Evolutionary conservation across 92 coral and sea anemone species (phyloP).

Genomic region (Galaxea fascicularis): DNA sequence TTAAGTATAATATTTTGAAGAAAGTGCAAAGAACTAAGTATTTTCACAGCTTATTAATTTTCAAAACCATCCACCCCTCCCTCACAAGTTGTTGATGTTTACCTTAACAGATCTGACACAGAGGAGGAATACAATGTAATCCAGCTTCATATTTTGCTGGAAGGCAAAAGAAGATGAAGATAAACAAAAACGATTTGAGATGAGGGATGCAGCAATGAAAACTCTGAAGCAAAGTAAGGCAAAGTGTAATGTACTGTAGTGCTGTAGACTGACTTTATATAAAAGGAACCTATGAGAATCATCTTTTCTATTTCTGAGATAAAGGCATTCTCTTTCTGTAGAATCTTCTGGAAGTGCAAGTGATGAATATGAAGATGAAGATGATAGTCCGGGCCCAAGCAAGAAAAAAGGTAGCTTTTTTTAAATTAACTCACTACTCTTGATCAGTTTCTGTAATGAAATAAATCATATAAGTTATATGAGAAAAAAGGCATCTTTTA

Average conservation of each 20-base stretch:
- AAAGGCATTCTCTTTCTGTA: slow-evolving; percentile 15
- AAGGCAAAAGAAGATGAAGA: slow-evolving; percentile 22
- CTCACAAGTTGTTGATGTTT: slow-evolving; percentile 27
- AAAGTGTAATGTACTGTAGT: slow-evolving; percentile 23
- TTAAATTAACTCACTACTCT: slow-evolving; percentile 18
- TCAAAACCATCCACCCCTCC: slow-evolving; percentile 27
- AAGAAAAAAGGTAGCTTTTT: slow-evolving; percentile 17
- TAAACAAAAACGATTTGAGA: slow-evolving; percentile 34
- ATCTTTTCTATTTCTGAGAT: slow-evolving; percentile 23
- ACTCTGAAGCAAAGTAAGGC: slow-evolving; percentile 42
- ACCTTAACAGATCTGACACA: slow-evolving; percentile 46
- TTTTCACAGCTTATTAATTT: slow-evolving; percentile 21
- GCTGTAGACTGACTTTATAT: slow-evolving; percentile 21
- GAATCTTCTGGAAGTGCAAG: slow-evolving; percentile 27
- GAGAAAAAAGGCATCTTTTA: slow-evolving; percentile 14
- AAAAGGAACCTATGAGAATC: slow-evolving; percentile 22
- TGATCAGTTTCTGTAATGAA: slow-evolving; percentile 23
- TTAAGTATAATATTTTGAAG: slow-evolving; percentile 5
- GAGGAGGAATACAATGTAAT: slow-evolving; percentile 48
- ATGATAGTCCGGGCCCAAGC: slow-evolving; percentile 24
- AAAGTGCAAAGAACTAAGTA: slow-evolving; percentile 9
- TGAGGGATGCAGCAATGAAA: slow-evolving; percentile 50
- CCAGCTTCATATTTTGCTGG: slow-evolving; percentile 32
- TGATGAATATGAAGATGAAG: slow-evolving; percentile 26
- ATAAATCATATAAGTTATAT: slow-evolving; percentile 15